phyloP scores from a whole-genome alignment of 2,888 invertebrate genomes.

The Pristionchus exspectatus region DNA sequence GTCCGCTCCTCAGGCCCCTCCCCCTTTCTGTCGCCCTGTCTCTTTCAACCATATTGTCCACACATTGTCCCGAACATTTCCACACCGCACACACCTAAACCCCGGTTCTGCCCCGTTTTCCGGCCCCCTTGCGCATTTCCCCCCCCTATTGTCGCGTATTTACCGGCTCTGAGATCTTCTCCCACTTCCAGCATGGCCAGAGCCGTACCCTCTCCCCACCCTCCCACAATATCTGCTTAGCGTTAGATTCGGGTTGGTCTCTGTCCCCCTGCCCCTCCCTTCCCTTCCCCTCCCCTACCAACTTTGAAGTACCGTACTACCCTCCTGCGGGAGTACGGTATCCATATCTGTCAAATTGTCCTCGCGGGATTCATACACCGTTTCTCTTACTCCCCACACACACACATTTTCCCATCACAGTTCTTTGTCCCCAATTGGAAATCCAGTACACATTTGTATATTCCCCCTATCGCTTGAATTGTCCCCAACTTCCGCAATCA shows the following conservation, averaged over 20 bases:
- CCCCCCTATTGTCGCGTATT: background rate
- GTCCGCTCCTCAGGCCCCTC: background rate
- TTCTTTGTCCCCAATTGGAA: background rate
- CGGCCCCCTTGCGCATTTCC: background rate
- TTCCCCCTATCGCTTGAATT: background rate
- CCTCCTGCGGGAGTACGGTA: background rate
- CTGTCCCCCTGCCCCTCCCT: background rate
- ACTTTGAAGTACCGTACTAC: conserved; percentile 12
- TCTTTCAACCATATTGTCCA: conserved; percentile 33
- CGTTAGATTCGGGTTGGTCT: conserved; percentile 43
- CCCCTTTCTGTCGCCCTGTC: background rate
- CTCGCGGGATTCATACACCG: background rate
- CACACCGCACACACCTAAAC: background rate
- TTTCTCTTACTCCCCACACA: conserved; percentile 25
- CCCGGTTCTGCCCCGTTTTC: background rate
- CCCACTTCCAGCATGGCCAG: background rate
- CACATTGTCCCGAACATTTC: conserved; percentile 38
- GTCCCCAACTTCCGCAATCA: background rate
- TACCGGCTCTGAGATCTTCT: background rate
- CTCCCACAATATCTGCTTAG: conserved; percentile 39
- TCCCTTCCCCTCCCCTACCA: background rate
- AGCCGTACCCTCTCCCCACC: background rate
- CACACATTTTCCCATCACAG: background rate
- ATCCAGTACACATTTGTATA: background rate
- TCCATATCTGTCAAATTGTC: background rate